Base-by-base conservation (phyloP, 1,140 invertebrate species). In the Cydia fagiglandana region DNA sequence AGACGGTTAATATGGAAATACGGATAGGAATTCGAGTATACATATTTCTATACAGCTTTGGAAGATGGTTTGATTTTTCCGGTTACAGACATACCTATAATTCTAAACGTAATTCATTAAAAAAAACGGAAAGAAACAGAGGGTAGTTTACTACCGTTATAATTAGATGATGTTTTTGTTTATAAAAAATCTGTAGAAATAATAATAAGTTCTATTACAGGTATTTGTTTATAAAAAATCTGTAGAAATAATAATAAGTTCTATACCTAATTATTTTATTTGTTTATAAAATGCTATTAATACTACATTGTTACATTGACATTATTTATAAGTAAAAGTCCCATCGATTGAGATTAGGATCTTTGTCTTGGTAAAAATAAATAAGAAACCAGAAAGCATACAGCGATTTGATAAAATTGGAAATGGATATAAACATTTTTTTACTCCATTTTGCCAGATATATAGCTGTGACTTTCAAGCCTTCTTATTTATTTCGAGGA, bases 1-100 rank as follows among this genome's bases (percentile, higher is more conserved):
- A 75, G 28, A 61, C 13, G 30, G 20, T 38, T 70, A 41, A 41
- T 61, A 56, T 30, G 34, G 66, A 70, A 70, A 70, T 70, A 17
- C 64, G 13, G 30, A 7, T 68, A 38, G 30, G 61, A 68, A 15
- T 38, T 38, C 30, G 64, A 4, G n/a, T 70, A 20, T 1, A 41
- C 15, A 38, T 70, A 38, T 70, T 7, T 70, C n/a, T 70, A 38
- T 66, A 38, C n/a, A 68, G 13, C 15, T 68, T 34, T 30, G n/a
- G 15, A 61, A 61, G 9, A 24, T 24, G 17, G 9, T 10, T 24
- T 61, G n/a, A 53, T 17, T 20, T 61, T 61, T 24, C 15, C 9
- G 56, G 17, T 17, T 61, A 61, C 17, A 20, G n/a, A 61, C 56
- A 56, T n/a, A 56, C 2, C 13, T 53, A 24, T 24, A 24, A 53